Evolutionary conservation across 1,140 invertebrate species (phyloP), one percentile per base, ranked within the genome.

Genomic region (Rhagoletis zephyria): DNA sequence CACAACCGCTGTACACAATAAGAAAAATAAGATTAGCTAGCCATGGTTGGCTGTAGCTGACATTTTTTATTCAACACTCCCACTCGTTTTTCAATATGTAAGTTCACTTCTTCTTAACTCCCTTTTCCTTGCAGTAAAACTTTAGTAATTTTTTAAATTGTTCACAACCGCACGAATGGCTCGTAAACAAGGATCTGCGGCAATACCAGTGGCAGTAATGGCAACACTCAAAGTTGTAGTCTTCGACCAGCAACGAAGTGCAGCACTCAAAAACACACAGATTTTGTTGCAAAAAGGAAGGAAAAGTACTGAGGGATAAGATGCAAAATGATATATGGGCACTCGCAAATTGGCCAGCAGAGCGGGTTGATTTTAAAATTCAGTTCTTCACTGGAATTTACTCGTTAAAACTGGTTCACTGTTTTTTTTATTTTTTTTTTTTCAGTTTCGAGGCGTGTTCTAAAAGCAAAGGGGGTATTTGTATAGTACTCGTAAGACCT

Each of bases 131-230:
- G 67, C 42, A 16, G 10, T 74, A 74, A 74, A 74, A 74, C 67
- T 74, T 48, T 12, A 14, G 42, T 74, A 40, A 74, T 74, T 74
- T 74, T 74, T 74, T 42, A 74, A 74, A 74, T 48, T 74, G 67
- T 74, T 74, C 67, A 45, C 40, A 45, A 42, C 42, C 42, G 45
- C 42, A 74, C 42, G 67, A 74, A 42, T 74, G 67, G 30, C 12
- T 74, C 30, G 16, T 48, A 42, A 74, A 74, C 30, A 30, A 45
- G 51, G 51, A 9, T 56, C 51, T 6, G 67, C 67, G 40, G 16
- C 42, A 3, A 74, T 45, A 42, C 30, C 45, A 45, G 42, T 63
- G 42, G 67, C 16, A 16, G 42, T 42, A 74, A 74, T n/a, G 19
- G 16, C 67, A 74, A 74, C 67, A 74, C 45, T 12, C 45, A 45